Evolutionary conservation across 2,888 invertebrate species (phyloP), one percentile per base, ranked within the genome.

Genomic region (Lottia gigantea): DNA sequence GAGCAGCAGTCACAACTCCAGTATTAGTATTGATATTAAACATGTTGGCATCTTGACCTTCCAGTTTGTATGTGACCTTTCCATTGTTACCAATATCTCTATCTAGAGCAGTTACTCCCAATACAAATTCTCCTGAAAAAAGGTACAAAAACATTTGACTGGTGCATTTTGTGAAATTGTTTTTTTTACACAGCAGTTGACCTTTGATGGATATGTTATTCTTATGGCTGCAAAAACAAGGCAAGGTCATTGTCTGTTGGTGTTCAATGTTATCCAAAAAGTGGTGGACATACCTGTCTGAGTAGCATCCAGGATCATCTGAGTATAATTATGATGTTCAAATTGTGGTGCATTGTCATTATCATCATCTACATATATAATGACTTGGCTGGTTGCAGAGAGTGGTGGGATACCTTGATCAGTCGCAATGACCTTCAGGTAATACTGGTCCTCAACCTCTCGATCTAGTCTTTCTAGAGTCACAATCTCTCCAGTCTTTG

Each of bases 51-150:
- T 95, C 94, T 82, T 93, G 92, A 0, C 95, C 95, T 74, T 92
- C 92, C 8, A 97, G 90, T 0, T 78, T 92, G 88, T 97, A 97
- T 0, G 91, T 89, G 68, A 97, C 93, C 84, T 92, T 92, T 69
- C 95, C 94, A 87, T 97, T 97, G 0, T 91, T 89, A 0, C 94
- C 95, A 70, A 93, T 91, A 87, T 97, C 97, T 73, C 91, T 91
- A 87, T 97, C 97, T 8, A 91, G 91, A 0, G 97, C 97, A 87
- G 93, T 94, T 0, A 95, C 95, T 12, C 97, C 97, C 86, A 95
- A 94, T 31, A 97, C 94, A 89, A 97, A 97, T 82, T 95, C 89
- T 64, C 91, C 92, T 88, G 78, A 19, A 79, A 76, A 31, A 40
- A 40, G 40, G 40, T 61, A 23, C 47, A 64, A 46, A 64, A 65